Conservation (phyloP, 2,113 vertebrate species). For the Kryptolebias marmoratus region DNA sequence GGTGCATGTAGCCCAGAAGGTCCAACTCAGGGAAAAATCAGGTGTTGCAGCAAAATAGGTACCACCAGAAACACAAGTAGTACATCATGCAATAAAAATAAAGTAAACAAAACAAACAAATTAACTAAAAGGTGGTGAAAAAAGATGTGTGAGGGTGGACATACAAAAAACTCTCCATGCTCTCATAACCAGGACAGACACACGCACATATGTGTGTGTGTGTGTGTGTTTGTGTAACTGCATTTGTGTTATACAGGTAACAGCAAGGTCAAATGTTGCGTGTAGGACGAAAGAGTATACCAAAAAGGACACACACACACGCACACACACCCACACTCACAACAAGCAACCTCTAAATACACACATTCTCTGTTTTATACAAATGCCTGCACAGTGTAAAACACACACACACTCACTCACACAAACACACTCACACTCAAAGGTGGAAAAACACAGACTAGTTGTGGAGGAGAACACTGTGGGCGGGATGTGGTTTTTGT, state of each 20-base stretch:
- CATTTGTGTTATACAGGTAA: slow-evolving; percentile 63
- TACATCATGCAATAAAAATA: slow-evolving; percentile 72
- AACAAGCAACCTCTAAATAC: slow-evolving; percentile 50
- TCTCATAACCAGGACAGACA: slow-evolving; percentile 46
- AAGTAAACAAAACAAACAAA: slow-evolving; percentile 21
- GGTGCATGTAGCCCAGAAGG: slow-evolving; percentile 35
- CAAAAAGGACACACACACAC: slow-evolving; percentile 37
- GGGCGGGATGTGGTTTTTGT: slow-evolving; percentile 52
- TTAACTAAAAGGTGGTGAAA: slow-evolving; percentile 44
- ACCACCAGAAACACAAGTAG: slow-evolving; percentile 74
- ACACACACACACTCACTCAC: slow-evolving; percentile 28
- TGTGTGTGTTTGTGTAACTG: slow-evolving; percentile 15
- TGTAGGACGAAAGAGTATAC: slow-evolving; percentile 64
- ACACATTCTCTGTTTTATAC: slow-evolving; percentile 69
- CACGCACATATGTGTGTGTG: slow-evolving; percentile 34
- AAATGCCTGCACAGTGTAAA: slow-evolving; percentile 68
- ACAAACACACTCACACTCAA: slow-evolving; percentile 45
- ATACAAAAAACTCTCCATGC: slow-evolving; percentile 49
- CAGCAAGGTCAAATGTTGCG: slow-evolving; percentile 65
- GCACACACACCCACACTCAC: slow-evolving; percentile 20
- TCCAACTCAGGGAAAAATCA: slow-evolving; percentile 66
- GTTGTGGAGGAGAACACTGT: slow-evolving; percentile 67
- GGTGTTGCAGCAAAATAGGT: slow-evolving; percentile 71
- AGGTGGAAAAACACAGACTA: slow-evolving; percentile 66
- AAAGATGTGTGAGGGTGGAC: slow-evolving; percentile 62